Conservation (phyloP, 30 jellyfish, hydroid and myxozoan species). For the Turritopsis dohrnii region DNA sequence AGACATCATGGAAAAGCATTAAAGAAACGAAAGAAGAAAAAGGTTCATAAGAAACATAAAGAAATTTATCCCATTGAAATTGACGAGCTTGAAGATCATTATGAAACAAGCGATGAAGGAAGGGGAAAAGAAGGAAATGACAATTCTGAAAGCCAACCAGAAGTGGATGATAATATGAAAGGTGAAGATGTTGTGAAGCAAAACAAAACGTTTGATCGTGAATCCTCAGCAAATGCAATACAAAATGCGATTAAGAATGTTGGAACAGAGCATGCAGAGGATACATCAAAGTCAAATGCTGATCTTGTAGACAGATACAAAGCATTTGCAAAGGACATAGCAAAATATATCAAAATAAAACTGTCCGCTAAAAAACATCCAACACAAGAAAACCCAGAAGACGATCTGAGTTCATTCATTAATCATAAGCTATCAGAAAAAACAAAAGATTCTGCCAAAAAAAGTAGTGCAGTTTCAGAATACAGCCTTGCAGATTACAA, state of each 20-base stretch:
- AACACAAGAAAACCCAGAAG: background rate
- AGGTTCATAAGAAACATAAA: background rate
- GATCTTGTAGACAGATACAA: background rate
- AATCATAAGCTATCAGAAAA: background rate
- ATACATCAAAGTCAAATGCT: background rate
- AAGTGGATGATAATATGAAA: background rate
- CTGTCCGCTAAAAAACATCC: background rate
- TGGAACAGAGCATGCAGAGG: background rate
- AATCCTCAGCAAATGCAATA: background rate
- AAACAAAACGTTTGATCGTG: background rate
- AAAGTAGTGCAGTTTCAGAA: background rate
- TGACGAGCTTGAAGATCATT: background rate
- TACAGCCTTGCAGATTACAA: background rate
- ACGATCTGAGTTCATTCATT: background rate
- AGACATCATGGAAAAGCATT: background rate
- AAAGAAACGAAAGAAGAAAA: background rate
- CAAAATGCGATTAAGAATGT: background rate
- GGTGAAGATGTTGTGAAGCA: background rate
- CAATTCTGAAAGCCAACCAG: background rate
- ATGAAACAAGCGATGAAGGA: background rate
- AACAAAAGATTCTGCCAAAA: background rate
- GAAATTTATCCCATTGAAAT: background rate
- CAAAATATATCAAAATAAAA: background rate
- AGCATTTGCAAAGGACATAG: background rate
- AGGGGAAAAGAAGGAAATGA: background rate